phyloP scores from a whole-genome alignment of 35 echinoderm and acorn worm species.

The Ophioderma brevispina region DNA sequence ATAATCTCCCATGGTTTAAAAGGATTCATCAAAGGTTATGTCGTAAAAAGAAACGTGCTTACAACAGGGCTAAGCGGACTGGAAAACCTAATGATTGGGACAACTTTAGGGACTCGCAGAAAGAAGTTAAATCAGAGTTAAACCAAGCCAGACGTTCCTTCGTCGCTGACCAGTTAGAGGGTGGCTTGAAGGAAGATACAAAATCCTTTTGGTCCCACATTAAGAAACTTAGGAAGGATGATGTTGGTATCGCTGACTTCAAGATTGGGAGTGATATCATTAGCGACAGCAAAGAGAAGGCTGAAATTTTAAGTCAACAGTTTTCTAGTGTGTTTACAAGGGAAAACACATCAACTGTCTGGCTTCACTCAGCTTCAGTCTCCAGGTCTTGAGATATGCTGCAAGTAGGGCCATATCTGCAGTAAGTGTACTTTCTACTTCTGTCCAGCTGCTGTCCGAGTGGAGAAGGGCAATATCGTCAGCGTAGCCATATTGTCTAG shows the following conservation, averaged over 20 bases:
- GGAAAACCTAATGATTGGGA: not conserved
- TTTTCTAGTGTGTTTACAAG: not conserved
- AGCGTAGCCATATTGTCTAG: too few species aligned
- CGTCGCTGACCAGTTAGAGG: too few species aligned
- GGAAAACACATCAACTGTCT: not conserved
- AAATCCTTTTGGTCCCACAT: not conserved
- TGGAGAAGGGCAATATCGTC: too few species aligned
- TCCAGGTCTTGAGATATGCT: too few species aligned
- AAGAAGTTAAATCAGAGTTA: not conserved
- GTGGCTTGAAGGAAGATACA: not conserved
- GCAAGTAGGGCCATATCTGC: too few species aligned
- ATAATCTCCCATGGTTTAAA: too few species aligned
- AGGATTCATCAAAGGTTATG: too few species aligned
- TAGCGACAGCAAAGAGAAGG: not conserved
- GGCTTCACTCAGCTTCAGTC: too few species aligned
- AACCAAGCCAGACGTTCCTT: not conserved
- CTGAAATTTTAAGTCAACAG: not conserved
- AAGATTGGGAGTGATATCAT: not conserved
- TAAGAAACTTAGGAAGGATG: too few species aligned
- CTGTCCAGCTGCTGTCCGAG: too few species aligned
- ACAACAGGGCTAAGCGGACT: not conserved
- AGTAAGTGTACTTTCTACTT: too few species aligned
- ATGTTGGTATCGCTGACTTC: not conserved
- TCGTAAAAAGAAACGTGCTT: too few species aligned
- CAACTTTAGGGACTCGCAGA: not conserved